Base-by-base conservation (phyloP, 2,113 vertebrate species). In the Menidia beryllina region DNA sequence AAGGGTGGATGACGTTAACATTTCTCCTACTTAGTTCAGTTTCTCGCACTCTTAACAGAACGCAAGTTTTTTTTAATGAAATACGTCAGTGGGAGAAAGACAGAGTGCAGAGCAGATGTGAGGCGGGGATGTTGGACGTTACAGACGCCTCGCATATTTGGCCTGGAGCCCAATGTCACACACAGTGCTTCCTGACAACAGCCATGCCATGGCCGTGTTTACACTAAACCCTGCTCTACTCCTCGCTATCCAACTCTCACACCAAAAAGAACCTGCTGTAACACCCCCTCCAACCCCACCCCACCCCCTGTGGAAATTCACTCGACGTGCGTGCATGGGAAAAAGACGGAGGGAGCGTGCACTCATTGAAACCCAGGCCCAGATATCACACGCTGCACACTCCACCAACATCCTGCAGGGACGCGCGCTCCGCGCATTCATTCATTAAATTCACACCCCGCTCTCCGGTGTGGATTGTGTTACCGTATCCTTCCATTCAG, bases 201-300 rank as follows among this genome's bases (percentile, higher is more conserved):
- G 77, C 89, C 91, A 92, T 88, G 85, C 84, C 88, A 83, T 43
- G 47, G 69, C 41, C 15, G 48, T 91, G 91, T 94, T 93, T 93
- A 93, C 82, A 88, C 82, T 79, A 69, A n/a, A 83, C 67, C 72
- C 80, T 51, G 59, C 67, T 72, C 70, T 49, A 30, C 82, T 85
- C 53, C 34, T 69, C 54, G 51, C 83, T 75, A 23, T 78, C 65
- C 70, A 62, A 58, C 78, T 66, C 66, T 79, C 56, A 53, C 53
- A 77, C 63, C 63, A 62, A 26, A 34, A 58, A 50, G 49, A 55
- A 61, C 27, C 63, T 71, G 71, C 11, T 67, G 23, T 71, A 73
- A 84, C 82, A 43, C 15, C 43, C 51, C n/a, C n/a, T n/a, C n/a
- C n/a, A n/a, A n/a, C n/a, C n/a, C n/a, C n/a, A n/a, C n/a, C n/a